Evolutionary conservation across 2,113 vertebrate species (phyloP), one percentile per base, ranked within the genome.

Genomic region (Macquaria australasica): DNA sequence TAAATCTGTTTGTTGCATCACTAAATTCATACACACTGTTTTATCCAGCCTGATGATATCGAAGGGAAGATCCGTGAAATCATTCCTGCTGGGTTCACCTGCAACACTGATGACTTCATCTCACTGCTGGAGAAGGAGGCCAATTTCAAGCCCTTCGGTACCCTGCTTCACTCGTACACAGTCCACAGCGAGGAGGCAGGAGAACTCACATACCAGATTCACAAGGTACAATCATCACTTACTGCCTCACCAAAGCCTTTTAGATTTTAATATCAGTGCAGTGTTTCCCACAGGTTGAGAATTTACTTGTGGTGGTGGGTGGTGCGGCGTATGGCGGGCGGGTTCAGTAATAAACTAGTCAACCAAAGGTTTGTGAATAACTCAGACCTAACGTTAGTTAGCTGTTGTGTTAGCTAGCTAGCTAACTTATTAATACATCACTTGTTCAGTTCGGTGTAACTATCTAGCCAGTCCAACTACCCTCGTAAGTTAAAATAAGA

Each of bases 81-180:
- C 77, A 95, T 99, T 91, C 98, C 98, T 7, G 95, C 97, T 74
- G 98, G 98, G 53, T 99, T 98, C 97, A 97, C 96, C 89, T 95
- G 95, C 92, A 99, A 96, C 91, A 95, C 96, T 8, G 98, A 97
- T 90, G 98, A 99, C 95, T 99, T 99, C 93, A 94, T 97, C 84
- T 96, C 97, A 67, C 93, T 98, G 81, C 90, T 99, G 95, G 98
- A 99, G 95, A 99, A 99, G 75, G 98, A 99, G 86, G 97, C 97
- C 81, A 98, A 98, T 93, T 99, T 99, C 92, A 98, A 97, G 81
- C 97, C 98, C 6, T 99, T 99, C 90, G 98, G 98, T 91, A 96
- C 93, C 72, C 93, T 98, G 86, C 94, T 98, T 21, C 98, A 99
- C 93, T 96, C 97, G 0, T 99, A 99, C 81, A 96, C 95, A 11